phyloP scores from a whole-genome alignment of 2,888 invertebrate species.

The Girardia tigrina region DNA sequence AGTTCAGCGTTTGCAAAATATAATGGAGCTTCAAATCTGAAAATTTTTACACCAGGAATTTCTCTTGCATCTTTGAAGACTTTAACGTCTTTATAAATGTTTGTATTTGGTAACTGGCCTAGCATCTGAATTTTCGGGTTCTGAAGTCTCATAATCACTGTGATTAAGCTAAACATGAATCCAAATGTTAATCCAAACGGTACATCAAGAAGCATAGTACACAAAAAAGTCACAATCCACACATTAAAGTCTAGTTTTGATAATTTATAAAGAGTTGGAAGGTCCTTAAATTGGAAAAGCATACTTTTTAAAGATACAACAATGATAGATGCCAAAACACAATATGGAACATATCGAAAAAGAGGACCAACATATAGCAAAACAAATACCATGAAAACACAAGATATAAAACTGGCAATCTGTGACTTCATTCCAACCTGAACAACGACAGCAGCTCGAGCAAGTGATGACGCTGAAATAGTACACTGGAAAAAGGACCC shows the following conservation, averaged over 20 bases:
- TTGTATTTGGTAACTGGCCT: conserved; percentile 29
- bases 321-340: conserved; percentile 31
- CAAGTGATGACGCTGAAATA: conserved; percentile 30
- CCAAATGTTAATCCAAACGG: conserved; percentile 28
- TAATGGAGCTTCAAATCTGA: conserved; percentile 43
- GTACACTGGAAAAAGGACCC: conserved; percentile 35
- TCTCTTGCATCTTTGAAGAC: conserved; percentile 39
- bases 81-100: conserved; percentile 25
- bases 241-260: conserved; percentile 14
- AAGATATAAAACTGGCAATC: conserved; percentile 64
- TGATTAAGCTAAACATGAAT: conserved; percentile 25
- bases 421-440: conserved; percentile 36
- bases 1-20: conserved; percentile 46
- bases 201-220: conserved; percentile 30
- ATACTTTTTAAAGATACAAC: conserved; percentile 31
- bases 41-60: conserved; percentile 42
- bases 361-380: conserved; percentile 74
- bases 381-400: conserved; percentile 62
- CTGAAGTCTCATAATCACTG: conserved; percentile 17
- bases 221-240: conserved; percentile 30
- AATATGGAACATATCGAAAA: conserved; percentile 65
- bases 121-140: background rate
- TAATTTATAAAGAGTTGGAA: conserved; percentile 12
- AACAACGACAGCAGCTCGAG: conserved; percentile 34
- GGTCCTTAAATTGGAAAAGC: conserved; percentile 27